Evolutionary conservation across 1,140 invertebrate species (phyloP).

Genomic region (Bombyx mandarina): DNA sequence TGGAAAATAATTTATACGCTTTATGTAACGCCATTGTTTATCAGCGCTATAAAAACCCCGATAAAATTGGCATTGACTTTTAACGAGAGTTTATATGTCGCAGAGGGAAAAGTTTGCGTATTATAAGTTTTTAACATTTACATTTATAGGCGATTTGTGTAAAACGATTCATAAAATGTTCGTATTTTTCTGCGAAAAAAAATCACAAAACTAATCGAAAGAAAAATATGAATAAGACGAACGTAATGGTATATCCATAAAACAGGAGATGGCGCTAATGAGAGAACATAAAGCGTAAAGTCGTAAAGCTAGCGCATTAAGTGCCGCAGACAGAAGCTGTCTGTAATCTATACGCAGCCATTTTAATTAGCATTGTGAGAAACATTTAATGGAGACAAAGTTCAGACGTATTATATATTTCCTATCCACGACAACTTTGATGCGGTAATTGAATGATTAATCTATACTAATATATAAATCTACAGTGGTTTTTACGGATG

Average conservation of each 20-base stretch:
- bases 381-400: slow-evolving; percentile 53
- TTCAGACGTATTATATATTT: slow-evolving; percentile 20
- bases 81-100: background rate
- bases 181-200: background rate
- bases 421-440: no score
- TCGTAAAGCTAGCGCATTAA: slow-evolving; percentile 63
- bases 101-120: slow-evolving; percentile 1
- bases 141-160: slow-evolving; percentile 5
- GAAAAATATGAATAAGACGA: slow-evolving; percentile 15
- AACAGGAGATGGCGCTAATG: slow-evolving; percentile 55
- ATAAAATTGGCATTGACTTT: slow-evolving; percentile 1
- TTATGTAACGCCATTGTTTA: slow-evolving; percentile 1
- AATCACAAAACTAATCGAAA: slow-evolving; percentile 21
- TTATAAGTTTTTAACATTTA: background rate
- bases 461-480: no score
- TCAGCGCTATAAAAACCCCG: background rate
- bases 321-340: slow-evolving; percentile 56
- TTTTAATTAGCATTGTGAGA: slow-evolving; percentile 65
- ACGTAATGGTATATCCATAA: slow-evolving; percentile 46
- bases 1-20: slow-evolving; percentile 7
- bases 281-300: slow-evolving; percentile 63
- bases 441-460: no score
- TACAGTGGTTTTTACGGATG: no score
- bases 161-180: slow-evolving; percentile 3
- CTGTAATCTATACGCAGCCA: slow-evolving; percentile 63